Conservation (phyloP, 1,140 invertebrate genomes). For the Aporrectodea caliginosa region DNA sequence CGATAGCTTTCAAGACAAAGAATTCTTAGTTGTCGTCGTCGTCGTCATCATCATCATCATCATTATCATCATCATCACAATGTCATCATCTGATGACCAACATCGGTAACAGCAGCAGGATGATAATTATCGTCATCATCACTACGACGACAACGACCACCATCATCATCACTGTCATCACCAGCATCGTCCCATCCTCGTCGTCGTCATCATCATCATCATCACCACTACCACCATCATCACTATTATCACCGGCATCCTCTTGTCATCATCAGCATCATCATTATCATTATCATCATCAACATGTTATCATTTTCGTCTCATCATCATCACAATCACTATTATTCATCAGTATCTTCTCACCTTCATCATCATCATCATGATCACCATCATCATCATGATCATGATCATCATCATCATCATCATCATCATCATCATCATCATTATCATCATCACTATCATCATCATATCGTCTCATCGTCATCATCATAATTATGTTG, state of each 20-base stretch:
- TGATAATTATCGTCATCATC: neutral
- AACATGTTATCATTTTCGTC: neutral
- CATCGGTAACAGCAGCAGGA: no score
- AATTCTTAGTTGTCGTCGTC: neutral
- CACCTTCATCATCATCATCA: neutral
- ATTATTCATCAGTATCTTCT: no score
- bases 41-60: slow-evolving; percentile 2
- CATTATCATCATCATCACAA: neutral
- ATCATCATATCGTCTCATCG: neutral
- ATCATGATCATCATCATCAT: neutral
- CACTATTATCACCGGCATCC: neutral
- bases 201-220: neutral
- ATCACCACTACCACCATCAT: neutral
- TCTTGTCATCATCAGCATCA: neutral
- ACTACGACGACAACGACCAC: no score
- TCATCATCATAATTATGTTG: no score
- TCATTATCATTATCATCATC: neutral
- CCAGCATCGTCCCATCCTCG: neutral
- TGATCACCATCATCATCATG: neutral
- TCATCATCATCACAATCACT: neutral
- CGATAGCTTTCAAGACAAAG: no score
- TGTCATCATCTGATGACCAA: no score
- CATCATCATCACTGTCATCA: neutral
- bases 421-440: neutral
- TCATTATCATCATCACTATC: neutral